Conservation (phyloP, 1,140 invertebrate genomes). For the Ips nitidus region DNA sequence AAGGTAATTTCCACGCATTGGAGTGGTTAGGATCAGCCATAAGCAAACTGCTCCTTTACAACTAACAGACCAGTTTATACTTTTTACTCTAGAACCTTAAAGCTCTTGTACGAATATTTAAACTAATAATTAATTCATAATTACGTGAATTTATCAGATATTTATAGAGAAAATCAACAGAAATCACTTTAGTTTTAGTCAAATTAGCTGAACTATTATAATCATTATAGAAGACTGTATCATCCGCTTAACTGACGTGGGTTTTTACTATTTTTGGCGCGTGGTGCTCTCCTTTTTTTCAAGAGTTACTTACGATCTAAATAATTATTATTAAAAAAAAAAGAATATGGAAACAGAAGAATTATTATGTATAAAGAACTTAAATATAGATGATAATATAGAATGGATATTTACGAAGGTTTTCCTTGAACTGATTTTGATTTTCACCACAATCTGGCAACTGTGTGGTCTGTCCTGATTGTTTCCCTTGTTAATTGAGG, state of each 20-base stretch:
- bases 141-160: constrained; percentile 35
- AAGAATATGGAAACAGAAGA: constrained; percentile 43
- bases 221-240: constrained; percentile 49
- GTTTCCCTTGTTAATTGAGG: too few species aligned
- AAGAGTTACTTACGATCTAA: constrained; percentile 50
- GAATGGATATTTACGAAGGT: constrained; percentile 49
- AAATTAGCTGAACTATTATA: constrained; percentile 43
- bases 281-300: constrained; percentile 43
- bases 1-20: too few species aligned
- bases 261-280: constrained; percentile 47
- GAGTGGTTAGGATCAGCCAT: too few species aligned
- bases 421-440: constrained; percentile 44
- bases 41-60: too few species aligned
- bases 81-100: too few species aligned
- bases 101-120: too few species aligned
- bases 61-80: too few species aligned
- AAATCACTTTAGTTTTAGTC: constrained; percentile 45
- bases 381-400: constrained; percentile 47
- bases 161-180: constrained; percentile 20
- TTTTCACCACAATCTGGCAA: constrained; percentile 9
- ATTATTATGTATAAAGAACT: constrained; percentile 49
- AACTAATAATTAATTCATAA: too few species aligned
- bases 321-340: constrained; percentile 50
- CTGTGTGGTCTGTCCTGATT: too few species aligned
- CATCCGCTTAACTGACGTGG: constrained; percentile 38